Evolutionary conservation across 2,113 vertebrate genomes (phyloP), one percentile per base, ranked within the genome.

Genomic region (Gobiocypris rarus): DNA sequence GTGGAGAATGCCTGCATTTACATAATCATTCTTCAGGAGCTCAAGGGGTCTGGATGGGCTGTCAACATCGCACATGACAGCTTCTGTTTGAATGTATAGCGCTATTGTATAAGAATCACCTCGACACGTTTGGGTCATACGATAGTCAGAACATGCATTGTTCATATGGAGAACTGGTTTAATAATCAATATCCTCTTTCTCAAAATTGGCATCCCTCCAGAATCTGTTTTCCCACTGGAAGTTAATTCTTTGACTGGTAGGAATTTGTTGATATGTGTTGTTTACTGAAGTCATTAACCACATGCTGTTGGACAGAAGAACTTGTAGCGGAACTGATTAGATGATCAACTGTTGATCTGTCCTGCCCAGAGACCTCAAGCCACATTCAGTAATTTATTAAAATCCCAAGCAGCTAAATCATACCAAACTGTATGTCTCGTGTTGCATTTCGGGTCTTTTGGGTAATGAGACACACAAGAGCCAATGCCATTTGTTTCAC

Each of bases 21-120:
- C 83, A 85, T 75, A 83, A 83, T 69, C 67, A 78, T 31, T 15
- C 73, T 78, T 84, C 24, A 73, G 34, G 17, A 70, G 31, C 63
- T 82, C 48, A 41, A 80, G 61, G 45, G 58, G 48, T 61, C 31
- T 45, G 52, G 17, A 63, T 4, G 24, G 34, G 52, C 43, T 82
- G 80, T 70, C 65, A 56, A 31, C 28, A 82, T 82, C 65, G 24
- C 80, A 56, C 48, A 56, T 70, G 63, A 82, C 80, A 41, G 70
- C 71, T 82, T 73, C 48, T 56, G 67, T 82, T 70, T 82, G 67
- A 8, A 58, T 71, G 82, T 75, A 38, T 61, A 50, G 28, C 5
- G 8, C 69, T 61, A 50, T 83, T 83, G 70, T 83, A 31, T 74
- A 50, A 22, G 82, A 65, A 31, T 81, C 78, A 81, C 63, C 63